A percentile compares a stretch with the other conserved stretches of the same genome.
phyloP scores from a whole-genome alignment of 2,113 vertebrate genomes.

The Hypomesus transpacificus region DNA sequence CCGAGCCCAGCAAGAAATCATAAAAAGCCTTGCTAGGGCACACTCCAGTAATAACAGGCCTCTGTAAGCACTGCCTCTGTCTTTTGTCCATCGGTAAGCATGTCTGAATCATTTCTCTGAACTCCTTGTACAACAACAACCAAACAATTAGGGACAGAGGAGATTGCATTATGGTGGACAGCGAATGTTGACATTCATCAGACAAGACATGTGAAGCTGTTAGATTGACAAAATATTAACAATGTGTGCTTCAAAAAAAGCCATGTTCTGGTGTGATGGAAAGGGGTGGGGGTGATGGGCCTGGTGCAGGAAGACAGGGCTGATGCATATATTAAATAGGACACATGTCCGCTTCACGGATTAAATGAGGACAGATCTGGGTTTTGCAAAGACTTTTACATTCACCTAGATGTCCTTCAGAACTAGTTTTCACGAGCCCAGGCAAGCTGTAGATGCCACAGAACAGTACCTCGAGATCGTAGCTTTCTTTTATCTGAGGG shows the following conservation, averaged over 20 bases:
- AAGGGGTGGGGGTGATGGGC: not conserved
- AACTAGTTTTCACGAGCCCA: conserved; percentile 8
- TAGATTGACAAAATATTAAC: conserved; percentile 32
- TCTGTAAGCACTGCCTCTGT: conserved; percentile 12
- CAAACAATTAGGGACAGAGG: not conserved
- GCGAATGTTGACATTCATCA: conserved; percentile 12
- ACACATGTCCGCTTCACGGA: too few relatives aligned
- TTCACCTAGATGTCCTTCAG: conserved; percentile 52
- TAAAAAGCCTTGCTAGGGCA: conserved; percentile 6
- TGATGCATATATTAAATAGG: too few relatives aligned
- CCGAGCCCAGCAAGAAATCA: conserved; percentile 29
- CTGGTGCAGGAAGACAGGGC: too few relatives aligned
- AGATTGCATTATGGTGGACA: conserved; percentile 1
- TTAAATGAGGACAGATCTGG: too few relatives aligned
- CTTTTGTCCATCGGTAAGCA: conserved; percentile 6
- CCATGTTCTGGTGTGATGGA: conserved; percentile 15
- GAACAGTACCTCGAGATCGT: conserved; percentile 43
- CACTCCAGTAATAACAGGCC: not conserved
- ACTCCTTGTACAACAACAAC: conserved; percentile 21
- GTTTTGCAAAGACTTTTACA: conserved; percentile 19
- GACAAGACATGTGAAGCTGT: not conserved
- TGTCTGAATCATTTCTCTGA: conserved; percentile 9
- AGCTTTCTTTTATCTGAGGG: conserved; percentile 36
- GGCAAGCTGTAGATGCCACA: conserved; percentile 19
- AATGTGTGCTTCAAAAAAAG: conserved; percentile 12